Percentiles rank a stretch among this genome's conserved stretches.
Conservation (phyloP, 2,888 invertebrate genomes). For the Gasteruption jaculator region DNA sequence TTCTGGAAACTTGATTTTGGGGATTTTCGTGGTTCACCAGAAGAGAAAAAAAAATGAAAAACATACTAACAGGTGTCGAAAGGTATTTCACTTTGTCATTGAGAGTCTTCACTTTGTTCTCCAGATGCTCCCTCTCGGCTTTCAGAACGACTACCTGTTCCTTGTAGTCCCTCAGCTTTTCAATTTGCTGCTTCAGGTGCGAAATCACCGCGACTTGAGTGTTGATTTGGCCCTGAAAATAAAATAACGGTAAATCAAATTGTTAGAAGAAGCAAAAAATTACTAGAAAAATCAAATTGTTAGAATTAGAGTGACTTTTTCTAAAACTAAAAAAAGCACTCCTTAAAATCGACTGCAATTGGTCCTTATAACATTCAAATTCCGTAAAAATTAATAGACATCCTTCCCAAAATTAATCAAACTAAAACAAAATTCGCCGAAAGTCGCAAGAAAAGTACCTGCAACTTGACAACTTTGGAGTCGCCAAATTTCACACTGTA, state of each 20-base stretch:
- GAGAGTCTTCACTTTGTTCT: constrained; percentile 48
- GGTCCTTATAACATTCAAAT: constrained; percentile 4
- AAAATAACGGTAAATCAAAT: too few species aligned
- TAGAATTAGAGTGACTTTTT: too few species aligned
- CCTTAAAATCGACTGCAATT: too few species aligned
- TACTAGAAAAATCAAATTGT: too few species aligned
- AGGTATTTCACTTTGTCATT: constrained; percentile 46
- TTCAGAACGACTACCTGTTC: constrained; percentile 56
- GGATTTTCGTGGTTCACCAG: too few species aligned
- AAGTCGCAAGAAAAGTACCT: constrained; percentile 30
- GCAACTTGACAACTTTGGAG: constrained; percentile 47
- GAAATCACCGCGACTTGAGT: constrained; percentile 54
- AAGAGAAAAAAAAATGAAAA: too few species aligned
- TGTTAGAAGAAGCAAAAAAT: too few species aligned
- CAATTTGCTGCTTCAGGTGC: constrained; percentile 48
- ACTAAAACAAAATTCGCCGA: background rate
- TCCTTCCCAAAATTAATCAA: background rate
- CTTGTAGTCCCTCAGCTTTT: constrained; percentile 64
- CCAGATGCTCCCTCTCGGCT: constrained; percentile 57
- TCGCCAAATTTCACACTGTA: constrained; percentile 45
- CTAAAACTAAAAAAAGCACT: too few species aligned
- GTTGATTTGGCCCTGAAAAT: constrained; percentile 63
- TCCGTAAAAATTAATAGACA: background rate
- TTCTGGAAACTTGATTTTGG: background rate
- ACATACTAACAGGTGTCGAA: constrained; percentile 37